Conservation (phyloP, 2,797 vertebrate species). For the Buceros bicornis region DNA sequence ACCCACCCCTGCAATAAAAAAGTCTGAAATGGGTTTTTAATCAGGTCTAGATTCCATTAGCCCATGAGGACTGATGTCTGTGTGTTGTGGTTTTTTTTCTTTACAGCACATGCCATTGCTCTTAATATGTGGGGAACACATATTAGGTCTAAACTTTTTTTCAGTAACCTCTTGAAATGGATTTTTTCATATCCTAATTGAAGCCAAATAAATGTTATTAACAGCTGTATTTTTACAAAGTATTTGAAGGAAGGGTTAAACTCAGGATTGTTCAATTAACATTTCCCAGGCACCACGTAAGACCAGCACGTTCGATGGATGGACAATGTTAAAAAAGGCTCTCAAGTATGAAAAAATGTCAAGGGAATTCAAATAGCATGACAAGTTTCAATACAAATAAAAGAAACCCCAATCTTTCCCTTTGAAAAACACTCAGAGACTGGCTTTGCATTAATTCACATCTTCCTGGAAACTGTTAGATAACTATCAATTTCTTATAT, state of each 20-base stretch:
- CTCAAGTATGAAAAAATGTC: background rate
- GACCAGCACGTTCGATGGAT: background rate
- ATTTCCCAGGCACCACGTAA: constrained; percentile 41
- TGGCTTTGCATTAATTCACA: constrained; percentile 15
- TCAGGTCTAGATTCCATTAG: constrained; percentile 75
- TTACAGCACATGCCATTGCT: constrained; percentile 67
- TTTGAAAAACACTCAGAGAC: constrained; percentile 21
- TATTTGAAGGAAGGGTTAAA: constrained; percentile 42
- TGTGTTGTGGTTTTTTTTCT: constrained; percentile 75
- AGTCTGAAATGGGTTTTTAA: constrained; percentile 77
- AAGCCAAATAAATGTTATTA: constrained; percentile 72
- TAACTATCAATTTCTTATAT: constrained; percentile 61
- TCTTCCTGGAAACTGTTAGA: constrained; percentile 63
- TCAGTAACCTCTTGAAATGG: constrained; percentile 49
- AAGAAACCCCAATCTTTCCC: background rate
- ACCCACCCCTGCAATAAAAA: constrained; percentile 76
- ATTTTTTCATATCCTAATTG: constrained; percentile 68
- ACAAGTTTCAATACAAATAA: constrained; percentile 15
- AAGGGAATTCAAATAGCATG: constrained; percentile 16
- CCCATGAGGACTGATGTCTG: constrained; percentile 64
- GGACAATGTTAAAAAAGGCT: background rate
- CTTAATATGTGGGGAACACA: constrained; percentile 66
- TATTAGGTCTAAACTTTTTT: constrained; percentile 65
- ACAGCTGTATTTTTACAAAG: constrained; percentile 61
- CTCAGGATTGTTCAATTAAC: constrained; percentile 54